These are phyloP conservation scores for Atractosteus spatula DNA, from an alignment of 2,113 vertebrate genomes.

Conservation along the genomic window DNA sequence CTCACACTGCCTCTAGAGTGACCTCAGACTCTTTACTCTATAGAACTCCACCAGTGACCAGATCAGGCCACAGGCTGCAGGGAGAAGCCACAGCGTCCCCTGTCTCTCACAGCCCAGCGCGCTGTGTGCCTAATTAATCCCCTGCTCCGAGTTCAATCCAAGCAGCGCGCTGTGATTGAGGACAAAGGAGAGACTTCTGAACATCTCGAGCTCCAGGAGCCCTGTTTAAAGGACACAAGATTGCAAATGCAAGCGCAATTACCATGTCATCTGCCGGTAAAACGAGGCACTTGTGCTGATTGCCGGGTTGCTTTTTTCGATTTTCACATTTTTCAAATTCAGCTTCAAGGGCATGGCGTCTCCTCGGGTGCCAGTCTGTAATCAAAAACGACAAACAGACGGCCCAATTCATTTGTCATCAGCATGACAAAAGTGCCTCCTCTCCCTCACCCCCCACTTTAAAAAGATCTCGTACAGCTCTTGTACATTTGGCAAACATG, in stretches of 20 bases:
- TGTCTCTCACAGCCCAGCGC: neutral
- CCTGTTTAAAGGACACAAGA: conserved; percentile 5
- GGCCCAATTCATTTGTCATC: neutral
- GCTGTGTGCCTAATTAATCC: conserved; percentile 7
- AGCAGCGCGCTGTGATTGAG: conserved; percentile 16
- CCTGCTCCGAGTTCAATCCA: neutral
- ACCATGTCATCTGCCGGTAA: conserved; percentile 14
- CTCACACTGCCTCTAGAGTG: too few species aligned
- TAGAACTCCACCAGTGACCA: neutral
- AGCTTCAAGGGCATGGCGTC: conserved; percentile 12
- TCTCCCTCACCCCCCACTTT: too few species aligned
- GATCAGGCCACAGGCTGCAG: too few species aligned
- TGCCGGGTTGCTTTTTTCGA: conserved; percentile 13
- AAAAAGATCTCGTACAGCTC: too few species aligned
- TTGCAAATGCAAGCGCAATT: conserved; percentile 25
- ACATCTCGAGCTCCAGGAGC: neutral
- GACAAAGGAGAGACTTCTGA: neutral
- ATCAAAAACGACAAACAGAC: conserved; percentile 5
- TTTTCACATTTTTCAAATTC: conserved; percentile 7
- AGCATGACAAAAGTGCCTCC: neutral
- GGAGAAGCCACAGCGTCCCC: neutral
- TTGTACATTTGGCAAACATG: too few species aligned
- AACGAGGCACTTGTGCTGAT: conserved; percentile 16
- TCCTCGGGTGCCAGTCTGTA: conserved; percentile 11
- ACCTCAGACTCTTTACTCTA: neutral